Evolutionary conservation across 2,797 vertebrate species (phyloP).

Genomic region (Siniperca obscura): DNA sequence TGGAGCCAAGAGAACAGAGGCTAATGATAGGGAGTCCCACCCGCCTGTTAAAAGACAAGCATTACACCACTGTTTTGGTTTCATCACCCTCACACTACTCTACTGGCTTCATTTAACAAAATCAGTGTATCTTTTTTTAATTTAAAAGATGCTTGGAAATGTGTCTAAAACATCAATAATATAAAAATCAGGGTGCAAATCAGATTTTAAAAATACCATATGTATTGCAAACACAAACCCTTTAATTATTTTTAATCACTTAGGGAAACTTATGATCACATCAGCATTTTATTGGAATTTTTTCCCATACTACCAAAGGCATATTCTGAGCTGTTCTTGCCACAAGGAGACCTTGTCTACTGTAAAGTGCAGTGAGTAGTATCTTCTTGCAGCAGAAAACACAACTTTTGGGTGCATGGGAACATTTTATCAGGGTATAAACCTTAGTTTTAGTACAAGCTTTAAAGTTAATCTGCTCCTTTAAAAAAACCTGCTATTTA

Average conservation of each 20-base stretch:
- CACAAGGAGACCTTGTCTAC: neutral
- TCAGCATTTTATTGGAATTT: neutral
- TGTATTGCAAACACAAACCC: neutral
- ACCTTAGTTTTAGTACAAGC: neutral
- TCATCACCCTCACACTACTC: slow-evolving; percentile 39
- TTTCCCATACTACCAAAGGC: neutral
- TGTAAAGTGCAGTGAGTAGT: neutral
- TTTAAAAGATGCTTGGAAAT: neutral
- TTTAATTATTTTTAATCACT: neutral
- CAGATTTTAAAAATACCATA: neutral
- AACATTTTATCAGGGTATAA: slow-evolving; percentile 8
- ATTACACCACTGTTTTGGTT: slow-evolving; percentile 69
- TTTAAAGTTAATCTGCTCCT: neutral
- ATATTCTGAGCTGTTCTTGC: neutral
- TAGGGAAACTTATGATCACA: neutral
- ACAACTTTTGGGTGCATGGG: neutral
- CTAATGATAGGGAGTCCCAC: slow-evolving; percentile 77
- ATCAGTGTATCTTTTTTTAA: neutral
- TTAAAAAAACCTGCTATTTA: neutral
- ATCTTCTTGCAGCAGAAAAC: neutral
- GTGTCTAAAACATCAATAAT: neutral
- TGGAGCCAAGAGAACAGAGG: slow-evolving; percentile 61
- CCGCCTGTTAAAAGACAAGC: slow-evolving; percentile 65
- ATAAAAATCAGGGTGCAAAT: neutral
- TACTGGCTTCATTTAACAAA: neutral